Conservation (phyloP, 2,797 vertebrate genomes). For the Lophura swinhoii region DNA sequence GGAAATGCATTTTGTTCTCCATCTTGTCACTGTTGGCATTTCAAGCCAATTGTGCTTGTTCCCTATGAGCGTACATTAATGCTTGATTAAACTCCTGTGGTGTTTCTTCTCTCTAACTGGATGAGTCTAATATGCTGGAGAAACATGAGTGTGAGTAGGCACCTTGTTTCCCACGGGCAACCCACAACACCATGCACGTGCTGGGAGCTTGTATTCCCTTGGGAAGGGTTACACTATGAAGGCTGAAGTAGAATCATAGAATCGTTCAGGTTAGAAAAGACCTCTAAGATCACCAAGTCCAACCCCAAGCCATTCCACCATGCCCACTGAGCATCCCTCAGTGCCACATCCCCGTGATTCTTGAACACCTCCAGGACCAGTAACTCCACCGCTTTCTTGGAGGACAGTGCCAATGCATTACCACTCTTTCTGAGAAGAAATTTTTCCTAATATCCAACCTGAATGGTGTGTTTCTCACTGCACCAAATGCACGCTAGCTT, state of each 20-base stretch:
- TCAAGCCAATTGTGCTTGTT: not conserved
- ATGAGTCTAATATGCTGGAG: not conserved
- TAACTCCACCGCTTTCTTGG: too few relatives aligned
- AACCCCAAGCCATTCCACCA: too few relatives aligned
- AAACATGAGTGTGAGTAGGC: not conserved
- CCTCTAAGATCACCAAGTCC: too few relatives aligned
- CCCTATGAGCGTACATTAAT: not conserved
- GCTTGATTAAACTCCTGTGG: not conserved
- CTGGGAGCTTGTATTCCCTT: not conserved
- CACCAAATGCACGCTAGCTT: accelerated
- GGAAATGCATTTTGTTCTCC: not conserved
- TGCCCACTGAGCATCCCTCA: too few relatives aligned
- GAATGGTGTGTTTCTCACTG: not conserved
- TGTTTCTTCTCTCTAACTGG: not conserved
- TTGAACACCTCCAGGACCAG: too few relatives aligned
- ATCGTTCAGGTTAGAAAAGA: too few relatives aligned
- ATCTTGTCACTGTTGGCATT: not conserved
- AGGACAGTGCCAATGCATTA: too few relatives aligned
- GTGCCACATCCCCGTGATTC: too few relatives aligned
- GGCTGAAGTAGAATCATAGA: not conserved
- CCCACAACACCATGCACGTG: accelerated
- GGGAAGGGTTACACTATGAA: not conserved
- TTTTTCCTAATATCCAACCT: too few relatives aligned
- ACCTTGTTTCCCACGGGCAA: not conserved
- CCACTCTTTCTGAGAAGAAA: too few relatives aligned